Evolutionary conservation across 2,113 vertebrate genomes (phyloP).

Genomic region (Rallus limicola): DNA sequence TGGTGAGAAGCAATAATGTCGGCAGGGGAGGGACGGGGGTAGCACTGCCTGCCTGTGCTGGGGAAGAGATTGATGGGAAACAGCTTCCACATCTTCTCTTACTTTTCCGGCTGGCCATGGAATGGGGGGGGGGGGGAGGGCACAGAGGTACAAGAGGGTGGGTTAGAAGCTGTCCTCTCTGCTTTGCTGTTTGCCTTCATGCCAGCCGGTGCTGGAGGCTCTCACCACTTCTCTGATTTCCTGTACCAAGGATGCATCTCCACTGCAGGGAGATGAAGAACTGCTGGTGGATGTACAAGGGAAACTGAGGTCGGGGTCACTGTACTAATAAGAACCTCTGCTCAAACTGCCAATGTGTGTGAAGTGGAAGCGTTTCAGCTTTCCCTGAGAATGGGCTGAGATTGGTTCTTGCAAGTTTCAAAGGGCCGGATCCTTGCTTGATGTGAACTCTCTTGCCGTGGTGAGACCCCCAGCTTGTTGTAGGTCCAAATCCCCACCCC

Average conservation of each 20-base stretch:
- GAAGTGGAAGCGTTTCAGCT: neutral
- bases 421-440: neutral
- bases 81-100: neutral
- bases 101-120: rapidly evolving
- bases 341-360: neutral
- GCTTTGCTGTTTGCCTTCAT: neutral
- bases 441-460: neutral
- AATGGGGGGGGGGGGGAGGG: rapidly evolving
- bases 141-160: neutral
- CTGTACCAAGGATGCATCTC: neutral
- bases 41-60: neutral
- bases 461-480: neutral
- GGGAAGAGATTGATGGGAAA: neutral
- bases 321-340: neutral
- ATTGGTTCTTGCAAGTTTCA: neutral
- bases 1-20: neutral
- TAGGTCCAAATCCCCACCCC: neutral
- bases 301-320: neutral
- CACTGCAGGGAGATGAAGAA: rapidly evolving
- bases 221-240: neutral
- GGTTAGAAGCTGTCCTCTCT: neutral
- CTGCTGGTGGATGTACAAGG: neutral
- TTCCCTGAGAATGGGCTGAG: neutral
- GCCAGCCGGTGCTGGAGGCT: neutral
- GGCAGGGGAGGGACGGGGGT: neutral